These are phyloP conservation scores for Cyclura pinguis DNA, from an alignment of 2,797 vertebrate genomes.

Conservation along the genomic window DNA sequence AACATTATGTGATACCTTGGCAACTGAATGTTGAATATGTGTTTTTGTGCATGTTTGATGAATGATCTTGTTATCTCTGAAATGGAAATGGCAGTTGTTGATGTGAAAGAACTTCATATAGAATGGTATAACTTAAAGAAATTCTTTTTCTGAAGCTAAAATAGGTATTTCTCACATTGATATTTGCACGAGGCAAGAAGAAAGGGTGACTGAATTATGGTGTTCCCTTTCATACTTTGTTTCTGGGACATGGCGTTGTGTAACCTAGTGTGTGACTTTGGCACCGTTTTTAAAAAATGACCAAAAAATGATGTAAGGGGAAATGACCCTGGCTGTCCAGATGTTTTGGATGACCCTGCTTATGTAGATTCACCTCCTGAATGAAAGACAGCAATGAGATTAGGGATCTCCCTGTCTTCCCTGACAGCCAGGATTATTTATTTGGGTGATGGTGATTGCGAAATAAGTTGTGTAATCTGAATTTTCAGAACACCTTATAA, in stretches of 20 bases:
- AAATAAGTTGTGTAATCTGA: too few relatives aligned
- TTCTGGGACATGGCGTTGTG: neutral
- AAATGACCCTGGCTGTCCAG: neutral
- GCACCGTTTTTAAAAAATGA: neutral
- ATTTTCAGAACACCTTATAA: too few relatives aligned
- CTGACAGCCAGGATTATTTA: too few relatives aligned
- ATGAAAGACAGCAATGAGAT: neutral
- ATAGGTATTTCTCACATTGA: neutral
- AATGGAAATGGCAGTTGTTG: slow-evolving; percentile 22
- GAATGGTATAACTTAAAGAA: slow-evolving; percentile 2
- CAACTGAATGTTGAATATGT: neutral
- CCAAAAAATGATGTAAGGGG: neutral
- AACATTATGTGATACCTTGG: slow-evolving; percentile 34
- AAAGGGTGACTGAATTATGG: slow-evolving; percentile 9
- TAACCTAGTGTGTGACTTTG: neutral
- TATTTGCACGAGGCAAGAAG: neutral
- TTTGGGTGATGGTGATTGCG: too few relatives aligned
- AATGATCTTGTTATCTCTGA: slow-evolving; percentile 49
- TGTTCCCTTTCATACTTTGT: neutral
- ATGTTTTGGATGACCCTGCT: neutral
- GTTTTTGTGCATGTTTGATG: slow-evolving; percentile 31
- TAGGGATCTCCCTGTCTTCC: neutral
- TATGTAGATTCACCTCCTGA: too few relatives aligned
- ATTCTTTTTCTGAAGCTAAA: neutral
- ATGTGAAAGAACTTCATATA: neutral